These are phyloP conservation scores for Hirtodrosophila duncani DNA, from an alignment of 2,888 invertebrate species.

Conservation along the genomic window DNA sequence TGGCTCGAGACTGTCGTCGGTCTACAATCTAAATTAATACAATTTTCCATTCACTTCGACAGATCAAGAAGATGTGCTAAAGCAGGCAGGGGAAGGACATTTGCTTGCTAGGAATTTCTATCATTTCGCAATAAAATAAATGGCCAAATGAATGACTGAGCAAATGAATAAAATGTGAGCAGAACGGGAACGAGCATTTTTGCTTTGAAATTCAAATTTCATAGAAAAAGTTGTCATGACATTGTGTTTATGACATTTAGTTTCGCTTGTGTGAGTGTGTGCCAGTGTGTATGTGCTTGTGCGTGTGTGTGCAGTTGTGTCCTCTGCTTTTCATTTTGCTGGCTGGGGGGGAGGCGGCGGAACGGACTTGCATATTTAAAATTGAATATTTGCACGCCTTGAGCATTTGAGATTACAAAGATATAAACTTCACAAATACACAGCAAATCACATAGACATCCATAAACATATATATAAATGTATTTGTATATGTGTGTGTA, in stretches of 20 bases:
- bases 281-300: conserved; percentile 5
- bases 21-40: conserved; percentile 71
- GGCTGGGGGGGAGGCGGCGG: conserved; percentile 16
- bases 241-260: conserved; percentile 71
- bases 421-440: conserved; percentile 56
- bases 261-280: conserved; percentile 16
- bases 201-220: conserved; percentile 74
- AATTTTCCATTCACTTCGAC: conserved; percentile 60
- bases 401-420: conserved; percentile 67
- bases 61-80: conserved; percentile 57
- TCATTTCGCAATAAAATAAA: conserved; percentile 64
- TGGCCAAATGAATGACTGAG: conserved; percentile 73
- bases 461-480: not conserved
- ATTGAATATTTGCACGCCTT: conserved; percentile 71
- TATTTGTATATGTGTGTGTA: conserved; percentile 9
- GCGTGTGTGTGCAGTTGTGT: not conserved
- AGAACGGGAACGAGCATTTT: too few species aligned
- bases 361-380: conserved; percentile 58
- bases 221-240: conserved; percentile 75
- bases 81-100: too few species aligned
- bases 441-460: conserved; percentile 38
- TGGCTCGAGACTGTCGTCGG: too few species aligned
- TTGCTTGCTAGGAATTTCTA: conserved; percentile 52
- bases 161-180: conserved; percentile 67
- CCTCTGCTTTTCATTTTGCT: conserved; percentile 2